Evolutionary conservation across 2,797 vertebrate species (phyloP).

Genomic region (Pygocentrus nattereri): DNA sequence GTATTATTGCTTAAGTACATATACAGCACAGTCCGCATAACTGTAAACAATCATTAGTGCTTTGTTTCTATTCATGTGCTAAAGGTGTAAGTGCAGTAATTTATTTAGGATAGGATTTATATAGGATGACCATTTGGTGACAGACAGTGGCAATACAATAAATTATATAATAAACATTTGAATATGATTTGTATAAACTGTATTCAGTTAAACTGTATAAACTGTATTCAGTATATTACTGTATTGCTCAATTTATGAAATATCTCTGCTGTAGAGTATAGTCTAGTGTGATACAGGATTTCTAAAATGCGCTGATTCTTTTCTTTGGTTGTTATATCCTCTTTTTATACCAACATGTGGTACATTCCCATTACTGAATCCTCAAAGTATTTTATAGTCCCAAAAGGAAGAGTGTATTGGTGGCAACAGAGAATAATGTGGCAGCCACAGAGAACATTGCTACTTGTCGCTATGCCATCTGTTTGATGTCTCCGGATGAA

Average conservation of each 20-base stretch:
- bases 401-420: slow-evolving; percentile 58
- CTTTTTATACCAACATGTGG: not conserved
- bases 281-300: not conserved
- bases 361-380: slow-evolving; percentile 24
- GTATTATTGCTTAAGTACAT: not conserved
- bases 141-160: not conserved
- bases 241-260: not conserved
- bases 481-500: slow-evolving; percentile 77
- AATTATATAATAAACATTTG: too few relatives aligned
- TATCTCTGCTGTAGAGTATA: not conserved
- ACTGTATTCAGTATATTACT: not conserved
- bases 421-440: slow-evolving; percentile 62
- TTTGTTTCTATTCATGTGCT: not conserved
- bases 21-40: not conserved
- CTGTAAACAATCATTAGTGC: not conserved
- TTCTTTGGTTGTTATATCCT: not conserved
- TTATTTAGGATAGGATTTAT: not conserved
- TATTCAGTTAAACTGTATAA: too few relatives aligned
- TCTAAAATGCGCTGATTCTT: not conserved
- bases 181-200: too few relatives aligned
- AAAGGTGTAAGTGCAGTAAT: not conserved
- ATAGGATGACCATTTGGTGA: not conserved
- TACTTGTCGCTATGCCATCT: slow-evolving; percentile 76
- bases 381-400: slow-evolving; percentile 17
- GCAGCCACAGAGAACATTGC: slow-evolving; percentile 67